A percentile compares a stretch with the other conserved stretches of the same genome.
Conservation (phyloP, 2,888 invertebrate species). For the Diarsia rubi region DNA sequence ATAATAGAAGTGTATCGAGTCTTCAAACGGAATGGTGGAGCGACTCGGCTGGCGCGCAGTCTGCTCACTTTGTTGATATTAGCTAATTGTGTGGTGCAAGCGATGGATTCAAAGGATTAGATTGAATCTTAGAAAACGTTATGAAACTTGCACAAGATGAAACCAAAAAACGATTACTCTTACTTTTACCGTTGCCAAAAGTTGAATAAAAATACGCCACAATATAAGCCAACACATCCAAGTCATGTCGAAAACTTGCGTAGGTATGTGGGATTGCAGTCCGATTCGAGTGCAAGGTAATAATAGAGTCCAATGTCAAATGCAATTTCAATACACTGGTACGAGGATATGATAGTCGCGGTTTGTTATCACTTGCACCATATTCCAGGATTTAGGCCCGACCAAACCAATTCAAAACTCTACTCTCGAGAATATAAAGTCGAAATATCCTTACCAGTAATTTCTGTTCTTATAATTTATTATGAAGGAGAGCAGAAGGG, state of each 20-base stretch:
- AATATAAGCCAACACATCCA: background rate
- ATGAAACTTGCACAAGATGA: background rate
- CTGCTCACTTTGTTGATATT: conserved; percentile 55
- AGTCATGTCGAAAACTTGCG: background rate
- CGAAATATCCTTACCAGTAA: conserved; percentile 4
- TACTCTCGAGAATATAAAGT: background rate
- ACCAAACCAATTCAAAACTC: conserved; percentile 7
- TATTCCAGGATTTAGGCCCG: background rate
- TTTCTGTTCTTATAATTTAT: conserved; percentile 30
- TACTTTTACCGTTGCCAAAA: background rate
- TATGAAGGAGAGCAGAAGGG: conserved; percentile 28
- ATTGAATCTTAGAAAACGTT: background rate
- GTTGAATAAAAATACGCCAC: background rate
- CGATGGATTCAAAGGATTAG: background rate
- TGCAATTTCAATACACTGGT: background rate
- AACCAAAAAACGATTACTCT: background rate
- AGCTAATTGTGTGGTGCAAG: conserved; percentile 44
- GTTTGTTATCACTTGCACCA: conserved; percentile 17
- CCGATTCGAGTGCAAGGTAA: background rate
- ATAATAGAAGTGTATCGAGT: conserved; percentile 38
- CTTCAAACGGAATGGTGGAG: conserved; percentile 42
- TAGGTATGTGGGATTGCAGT: background rate
- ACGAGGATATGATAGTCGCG: background rate
- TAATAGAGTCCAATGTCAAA: background rate
- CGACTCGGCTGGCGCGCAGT: conserved; percentile 19